These are phyloP conservation scores for Zophobas atratus DNA, from an alignment of 1,140 invertebrate genomes.

Conservation along the genomic window DNA sequence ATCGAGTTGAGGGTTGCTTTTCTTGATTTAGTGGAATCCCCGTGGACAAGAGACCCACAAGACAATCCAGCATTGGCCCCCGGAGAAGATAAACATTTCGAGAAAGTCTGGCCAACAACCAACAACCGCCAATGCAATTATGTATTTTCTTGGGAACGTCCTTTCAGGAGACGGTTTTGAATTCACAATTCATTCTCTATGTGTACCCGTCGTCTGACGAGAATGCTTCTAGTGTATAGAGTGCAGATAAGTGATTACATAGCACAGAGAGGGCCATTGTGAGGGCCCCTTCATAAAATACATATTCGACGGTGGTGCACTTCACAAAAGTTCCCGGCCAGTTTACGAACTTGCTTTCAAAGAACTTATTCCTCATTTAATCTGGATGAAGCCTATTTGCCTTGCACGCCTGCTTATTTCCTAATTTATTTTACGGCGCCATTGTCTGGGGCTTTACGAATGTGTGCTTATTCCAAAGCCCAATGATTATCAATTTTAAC, in stretches of 20 bases:
- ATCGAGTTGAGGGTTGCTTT: conserved; percentile 21
- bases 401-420: conserved; percentile 48
- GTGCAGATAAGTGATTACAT: conserved; percentile 47
- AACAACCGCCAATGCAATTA: conserved; percentile 37
- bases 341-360: conserved; percentile 55
- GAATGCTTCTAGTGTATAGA: conserved; percentile 43
- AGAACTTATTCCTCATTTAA: conserved; percentile 54
- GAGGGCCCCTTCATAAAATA: conserved; percentile 41
- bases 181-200: conserved; percentile 37
- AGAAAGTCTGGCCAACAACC: conserved; percentile 36
- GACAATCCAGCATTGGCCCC: conserved; percentile 31
- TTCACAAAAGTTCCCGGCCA: conserved; percentile 52
- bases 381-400: conserved; percentile 54
- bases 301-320: conserved; percentile 34
- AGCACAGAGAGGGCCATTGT: conserved; percentile 45
- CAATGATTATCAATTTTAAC: conserved; percentile 41
- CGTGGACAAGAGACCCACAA: conserved; percentile 6
- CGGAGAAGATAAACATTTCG: conserved; percentile 40
- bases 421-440: conserved; percentile 52
- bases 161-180: conserved; percentile 36
- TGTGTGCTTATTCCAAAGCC: conserved; percentile 39
- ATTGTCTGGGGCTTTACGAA: conserved; percentile 44
- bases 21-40: conserved; percentile 21
- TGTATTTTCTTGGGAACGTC: conserved; percentile 39
- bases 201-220: conserved; percentile 17